Conservation (phyloP, 2,888 invertebrate species). For the Himalopsyche tibetana region DNA sequence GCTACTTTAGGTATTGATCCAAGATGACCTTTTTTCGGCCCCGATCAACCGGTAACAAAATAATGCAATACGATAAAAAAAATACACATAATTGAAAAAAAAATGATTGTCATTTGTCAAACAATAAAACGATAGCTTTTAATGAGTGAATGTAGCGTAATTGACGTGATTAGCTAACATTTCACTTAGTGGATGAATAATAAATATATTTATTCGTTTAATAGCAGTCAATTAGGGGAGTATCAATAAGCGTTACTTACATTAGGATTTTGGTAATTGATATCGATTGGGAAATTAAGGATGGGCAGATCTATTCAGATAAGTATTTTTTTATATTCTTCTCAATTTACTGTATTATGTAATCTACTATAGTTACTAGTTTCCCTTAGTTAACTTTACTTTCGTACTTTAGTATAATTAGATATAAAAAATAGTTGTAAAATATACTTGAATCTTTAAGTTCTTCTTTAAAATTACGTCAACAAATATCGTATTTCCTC, state of each 20-base stretch:
- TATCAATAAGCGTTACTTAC: not conserved
- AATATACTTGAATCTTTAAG: no score
- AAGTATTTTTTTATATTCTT: not conserved
- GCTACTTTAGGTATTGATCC: not conserved
- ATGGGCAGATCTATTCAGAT: not conserved
- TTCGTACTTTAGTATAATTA: no score
- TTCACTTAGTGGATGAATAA: constrained; percentile 12
- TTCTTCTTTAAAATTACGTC: no score
- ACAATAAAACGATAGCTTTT: not conserved
- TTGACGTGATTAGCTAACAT: not conserved
- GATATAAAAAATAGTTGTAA: no score
- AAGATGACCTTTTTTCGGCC: not conserved
- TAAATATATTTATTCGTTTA: constrained; percentile 18
- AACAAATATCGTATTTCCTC: no score
- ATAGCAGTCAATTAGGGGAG: constrained; percentile 18
- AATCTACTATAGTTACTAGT: no score
- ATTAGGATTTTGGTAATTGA: constrained; percentile 3
- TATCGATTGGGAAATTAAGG: not conserved
- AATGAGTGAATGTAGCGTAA: constrained; percentile 1
- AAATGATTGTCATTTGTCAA: not conserved
- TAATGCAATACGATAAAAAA: not conserved
- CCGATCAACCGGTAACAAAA: not conserved
- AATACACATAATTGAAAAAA: constrained; percentile 4
- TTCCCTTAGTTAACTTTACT: no score
- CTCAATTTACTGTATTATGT: no score